Evolutionary conservation across 2,888 invertebrate species (phyloP).

Genomic region (Chouioia cunea): DNA sequence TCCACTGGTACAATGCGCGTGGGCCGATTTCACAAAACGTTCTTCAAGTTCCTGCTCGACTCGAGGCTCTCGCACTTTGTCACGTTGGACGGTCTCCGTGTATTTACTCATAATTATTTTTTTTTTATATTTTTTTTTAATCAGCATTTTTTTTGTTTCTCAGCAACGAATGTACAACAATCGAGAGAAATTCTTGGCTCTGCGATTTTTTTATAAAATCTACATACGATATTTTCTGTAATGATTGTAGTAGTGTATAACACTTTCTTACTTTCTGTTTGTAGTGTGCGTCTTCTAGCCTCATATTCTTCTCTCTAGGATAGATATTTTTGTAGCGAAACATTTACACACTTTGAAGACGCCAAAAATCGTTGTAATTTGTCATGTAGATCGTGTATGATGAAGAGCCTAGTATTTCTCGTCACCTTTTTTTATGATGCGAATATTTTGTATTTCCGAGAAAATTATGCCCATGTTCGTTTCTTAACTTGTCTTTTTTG

Average conservation of each 20-base stretch:
- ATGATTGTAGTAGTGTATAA: slow-evolving; percentile 44
- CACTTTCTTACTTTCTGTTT: slow-evolving; percentile 43
- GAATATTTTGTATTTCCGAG: slow-evolving; percentile 22
- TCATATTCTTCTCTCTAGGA: slow-evolving; percentile 43
- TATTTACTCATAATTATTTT: slow-evolving; percentile 49
- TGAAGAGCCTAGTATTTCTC: slow-evolving; percentile 43
- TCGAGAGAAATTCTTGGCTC: slow-evolving; percentile 49
- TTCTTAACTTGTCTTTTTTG: slow-evolving; percentile 12
- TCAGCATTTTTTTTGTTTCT: slow-evolving; percentile 50
- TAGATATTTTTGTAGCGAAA: slow-evolving; percentile 50
- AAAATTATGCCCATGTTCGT: slow-evolving; percentile 25
- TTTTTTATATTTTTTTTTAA: slow-evolving; percentile 42
- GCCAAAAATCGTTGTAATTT: slow-evolving; percentile 35
- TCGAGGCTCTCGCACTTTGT: slow-evolving; percentile 50
- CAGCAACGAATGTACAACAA: slow-evolving; percentile 56
- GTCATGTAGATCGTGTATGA: slow-evolving; percentile 30
- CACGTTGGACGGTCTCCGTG: slow-evolving; percentile 44
- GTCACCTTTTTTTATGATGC: slow-evolving; percentile 32
- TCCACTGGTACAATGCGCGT: slow-evolving; percentile 45
- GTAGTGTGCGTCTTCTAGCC: slow-evolving; percentile 38
- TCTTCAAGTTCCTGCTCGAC: slow-evolving; percentile 49
- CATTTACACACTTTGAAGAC: slow-evolving; percentile 29
- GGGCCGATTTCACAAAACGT: slow-evolving; percentile 45
- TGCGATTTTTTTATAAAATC: slow-evolving; percentile 29
- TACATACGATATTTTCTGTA: slow-evolving; percentile 23